Conservation (phyloP, 1,140 invertebrate genomes). For the Drosophila pseudoananassae region DNA sequence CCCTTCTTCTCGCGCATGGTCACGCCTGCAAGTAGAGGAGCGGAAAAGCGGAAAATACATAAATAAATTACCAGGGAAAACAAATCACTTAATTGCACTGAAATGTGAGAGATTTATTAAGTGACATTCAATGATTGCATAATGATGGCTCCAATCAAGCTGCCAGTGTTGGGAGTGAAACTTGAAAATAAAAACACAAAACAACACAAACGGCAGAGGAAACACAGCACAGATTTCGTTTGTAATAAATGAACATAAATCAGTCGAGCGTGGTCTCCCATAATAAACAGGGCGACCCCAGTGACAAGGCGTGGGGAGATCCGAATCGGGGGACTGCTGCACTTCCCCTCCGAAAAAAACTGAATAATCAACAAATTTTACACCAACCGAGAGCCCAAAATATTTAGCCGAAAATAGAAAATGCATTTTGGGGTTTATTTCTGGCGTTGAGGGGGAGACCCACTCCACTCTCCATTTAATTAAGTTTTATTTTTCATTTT, state of each 20-base stretch:
- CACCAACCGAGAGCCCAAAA: conserved; percentile 18
- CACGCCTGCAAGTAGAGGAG: conserved; percentile 91
- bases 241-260: conserved; percentile 77
- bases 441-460: conserved; percentile 19
- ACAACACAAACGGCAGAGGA: too few relatives aligned
- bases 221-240: conserved; percentile 58
- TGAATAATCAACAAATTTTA: conserved; percentile 45
- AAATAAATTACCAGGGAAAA: conserved; percentile 29
- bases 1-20: conserved; percentile 96
- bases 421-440: conserved; percentile 58
- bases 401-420: conserved; percentile 46
- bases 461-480: conserved; percentile 31
- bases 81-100: conserved; percentile 43
- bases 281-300: conserved; percentile 61
- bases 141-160: conserved; percentile 44
- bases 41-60: conserved; percentile 14
- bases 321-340: background rate
- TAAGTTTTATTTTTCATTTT: conserved; percentile 64
- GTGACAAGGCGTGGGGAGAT: conserved; percentile 18
- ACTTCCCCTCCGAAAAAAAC: conserved; percentile 9
- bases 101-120: conserved; percentile 39
- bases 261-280: conserved; percentile 73
- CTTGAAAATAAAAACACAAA: conserved; percentile 38
- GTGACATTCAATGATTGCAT: conserved; percentile 49
- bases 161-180: conserved; percentile 23